phyloP scores from a whole-genome alignment of 2,113 vertebrate species.

The Corythornis cristatus region DNA sequence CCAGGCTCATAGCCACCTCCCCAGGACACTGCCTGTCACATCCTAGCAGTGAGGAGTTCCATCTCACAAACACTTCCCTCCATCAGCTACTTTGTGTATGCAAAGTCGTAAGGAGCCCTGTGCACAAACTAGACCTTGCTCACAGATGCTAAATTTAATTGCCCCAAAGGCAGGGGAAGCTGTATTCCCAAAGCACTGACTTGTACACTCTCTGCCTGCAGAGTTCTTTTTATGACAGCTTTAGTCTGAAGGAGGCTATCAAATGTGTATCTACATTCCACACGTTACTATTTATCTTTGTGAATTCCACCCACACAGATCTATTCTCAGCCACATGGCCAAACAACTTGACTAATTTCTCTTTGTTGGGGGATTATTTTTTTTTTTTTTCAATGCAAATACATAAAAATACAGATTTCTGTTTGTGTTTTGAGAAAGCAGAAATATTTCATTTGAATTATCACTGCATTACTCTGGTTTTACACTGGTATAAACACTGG shows the following conservation, averaged over 20 bases:
- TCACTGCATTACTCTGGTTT: conserved; percentile 2
- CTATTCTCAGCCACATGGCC: conserved; percentile 16
- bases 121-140: background rate
- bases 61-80: background rate
- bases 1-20: background rate
- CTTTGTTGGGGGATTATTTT: background rate
- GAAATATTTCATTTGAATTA: conserved; percentile 52
- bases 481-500: conserved; percentile 35
- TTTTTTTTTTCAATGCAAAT: conserved; percentile 2
- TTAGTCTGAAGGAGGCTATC: background rate
- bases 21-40: background rate
- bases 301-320: background rate
- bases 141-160: background rate
- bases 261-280: background rate
- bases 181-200: background rate
- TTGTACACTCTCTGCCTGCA: rapidly evolving
- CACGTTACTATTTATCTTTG: background rate
- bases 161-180: background rate
- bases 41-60: background rate
- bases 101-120: background rate
- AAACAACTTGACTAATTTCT: conserved; percentile 32
- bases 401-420: conserved; percentile 24
- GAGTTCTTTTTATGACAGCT: background rate
- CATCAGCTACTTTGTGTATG: background rate
- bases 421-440: background rate